Conservation (phyloP, 2,113 vertebrate species). For the Antechinus flavipes region DNA sequence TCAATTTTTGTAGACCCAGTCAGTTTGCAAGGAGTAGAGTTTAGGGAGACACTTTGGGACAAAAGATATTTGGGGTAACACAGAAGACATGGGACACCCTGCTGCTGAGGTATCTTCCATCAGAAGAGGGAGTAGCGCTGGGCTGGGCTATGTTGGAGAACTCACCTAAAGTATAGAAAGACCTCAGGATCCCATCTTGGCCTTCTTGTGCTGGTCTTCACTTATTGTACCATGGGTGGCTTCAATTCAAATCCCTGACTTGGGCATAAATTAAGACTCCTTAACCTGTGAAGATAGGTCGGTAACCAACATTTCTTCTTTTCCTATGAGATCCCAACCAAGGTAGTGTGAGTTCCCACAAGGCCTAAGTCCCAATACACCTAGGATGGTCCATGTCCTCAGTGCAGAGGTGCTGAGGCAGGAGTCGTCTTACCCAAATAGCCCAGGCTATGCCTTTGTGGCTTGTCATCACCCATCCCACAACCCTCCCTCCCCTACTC, state of each 20-base stretch:
- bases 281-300: background rate
- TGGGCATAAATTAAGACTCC: background rate
- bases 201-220: background rate
- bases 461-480: background rate
- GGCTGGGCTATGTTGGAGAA: background rate
- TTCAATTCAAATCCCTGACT: background rate
- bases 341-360: background rate
- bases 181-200: background rate
- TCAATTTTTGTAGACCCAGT: background rate
- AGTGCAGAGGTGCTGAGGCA: background rate
- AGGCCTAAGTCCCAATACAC: background rate
- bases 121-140: background rate
- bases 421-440: background rate
- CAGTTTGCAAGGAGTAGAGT: background rate
- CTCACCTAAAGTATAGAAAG: background rate
- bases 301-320: background rate
- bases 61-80: background rate
- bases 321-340: background rate
- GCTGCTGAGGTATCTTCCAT: background rate
- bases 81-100: background rate
- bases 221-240: background rate
- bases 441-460: background rate
- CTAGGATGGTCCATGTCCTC: background rate
- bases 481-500: no score
- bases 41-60: background rate